Base-by-base conservation (phyloP, 53 echinoderm and acorn worm genomes). In the Echinarachnius parma region DNA sequence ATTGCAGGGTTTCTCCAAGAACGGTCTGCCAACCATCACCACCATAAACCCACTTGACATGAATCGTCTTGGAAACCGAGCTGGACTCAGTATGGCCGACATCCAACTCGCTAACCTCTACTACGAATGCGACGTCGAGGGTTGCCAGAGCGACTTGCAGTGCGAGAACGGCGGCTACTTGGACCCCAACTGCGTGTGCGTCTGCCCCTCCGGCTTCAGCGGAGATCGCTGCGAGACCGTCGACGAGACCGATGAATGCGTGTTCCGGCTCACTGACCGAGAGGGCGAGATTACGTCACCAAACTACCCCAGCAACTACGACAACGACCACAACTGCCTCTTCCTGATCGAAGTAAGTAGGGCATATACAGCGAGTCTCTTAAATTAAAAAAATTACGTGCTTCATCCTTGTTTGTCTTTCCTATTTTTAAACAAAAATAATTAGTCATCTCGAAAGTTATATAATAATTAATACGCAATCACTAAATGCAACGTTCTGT, bases 141-240 rank as follows among this genome's bases (percentile, higher is more conserved):
- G n/a, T n/a, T 84, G 84, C 39, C 32, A 28, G 3, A 15, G 3
- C 32, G 0, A 4, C 3, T 22, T 71, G 4, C 30, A 47, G n/a
- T 84, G 84, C 34, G 30, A 55, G 58, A 84, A 84, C 31, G 84
- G 59, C 22, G 83, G 83, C 48, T 83, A 66, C 66, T 57, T 66
- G 37, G 64, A 42, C 18, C 21, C 62, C 46, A 30, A 29, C 55
- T 84, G 84, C 27, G 63, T 62, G 36, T 84, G 84, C 49, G 46
- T 61, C 0, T 84, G 84, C 44, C 59, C 48, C 10, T 54, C 61
- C 21, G 84, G 84, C 36, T 84, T 50, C 72, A 33, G 47, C 3
- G 84, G 84, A 28, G 72, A 36, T 46, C 27, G 21, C 24, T 84
- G 84, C 39, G 49, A 79, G 29, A 35, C 55, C 28, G 42, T 37